Conservation (phyloP, 2,797 vertebrate genomes). For the Oreochromis grahami region DNA sequence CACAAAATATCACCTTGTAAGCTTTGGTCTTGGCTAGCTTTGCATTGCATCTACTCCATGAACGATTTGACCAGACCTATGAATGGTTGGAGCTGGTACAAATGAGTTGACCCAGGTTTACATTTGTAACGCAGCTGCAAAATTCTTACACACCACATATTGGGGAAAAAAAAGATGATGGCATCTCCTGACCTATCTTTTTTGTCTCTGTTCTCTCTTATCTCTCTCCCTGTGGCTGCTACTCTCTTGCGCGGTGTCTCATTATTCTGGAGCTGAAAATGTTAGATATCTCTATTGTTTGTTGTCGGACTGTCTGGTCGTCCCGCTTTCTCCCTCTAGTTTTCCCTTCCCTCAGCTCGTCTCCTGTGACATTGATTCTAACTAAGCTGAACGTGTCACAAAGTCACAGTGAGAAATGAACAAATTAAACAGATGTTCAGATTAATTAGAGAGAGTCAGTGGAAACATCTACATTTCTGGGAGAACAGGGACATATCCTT, state of each 20-base stretch:
- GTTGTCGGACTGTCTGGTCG: slow-evolving; percentile 5
- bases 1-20: not conserved
- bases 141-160: slow-evolving; percentile 21
- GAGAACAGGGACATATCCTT: slow-evolving; percentile 14
- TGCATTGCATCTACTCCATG: not conserved
- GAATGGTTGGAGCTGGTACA: not conserved
- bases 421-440: slow-evolving; percentile 63
- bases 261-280: slow-evolving; percentile 24
- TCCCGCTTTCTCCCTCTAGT: not conserved
- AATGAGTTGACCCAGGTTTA: slow-evolving; percentile 28
- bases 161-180: not conserved
- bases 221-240: not conserved
- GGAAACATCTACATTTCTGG: slow-evolving; percentile 29
- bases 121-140: slow-evolving; percentile 19
- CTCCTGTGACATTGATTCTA: slow-evolving; percentile 58
- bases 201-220: not conserved
- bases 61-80: slow-evolving; percentile 7
- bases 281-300: slow-evolving; percentile 20
- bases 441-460: slow-evolving; percentile 45
- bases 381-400: slow-evolving; percentile 57
- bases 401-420: slow-evolving; percentile 51
- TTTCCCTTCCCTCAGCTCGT: slow-evolving; percentile 5
- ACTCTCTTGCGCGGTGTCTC: not conserved
- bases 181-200: slow-evolving; percentile 9
- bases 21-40: not conserved